Evolutionary conservation across 1,140 invertebrate genomes (phyloP), one percentile per base, ranked within the genome.

Genomic region (Leguminivora glycinivorella): DNA sequence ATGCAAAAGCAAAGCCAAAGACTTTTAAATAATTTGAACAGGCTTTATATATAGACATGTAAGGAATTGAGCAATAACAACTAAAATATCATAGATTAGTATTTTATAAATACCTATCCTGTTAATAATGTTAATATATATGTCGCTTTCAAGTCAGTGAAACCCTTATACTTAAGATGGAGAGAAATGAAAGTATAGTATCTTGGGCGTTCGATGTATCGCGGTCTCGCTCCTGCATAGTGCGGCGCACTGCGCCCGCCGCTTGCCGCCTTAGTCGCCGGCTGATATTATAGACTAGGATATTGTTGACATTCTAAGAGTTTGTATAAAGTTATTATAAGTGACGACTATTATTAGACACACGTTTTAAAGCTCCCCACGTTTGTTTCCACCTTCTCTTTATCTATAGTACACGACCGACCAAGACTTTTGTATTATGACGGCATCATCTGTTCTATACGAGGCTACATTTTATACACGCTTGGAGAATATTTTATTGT

Each of bases 391-490:
- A 74, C 68, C 68, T 75, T 75, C 66, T 38, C 79, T 78, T 71
- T 52, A 52, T 74, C 70, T 72, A 68, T 67, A 77, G 40, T 43
- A n/a, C 75, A 75, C 74, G 74, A 79, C 76, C 75, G 84, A 87
- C 83, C 85, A 84, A 85, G 68, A 81, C 81, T 85, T 84, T 84
- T 78, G 79, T 85, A 82, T 75, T 68, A 72, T 70, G 71, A 73
- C 75, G 72, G 71, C 38, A 43, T 69, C 72, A 56, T 73, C 71
- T 72, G 29, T 10, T 63, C 58, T 34, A 29, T 63, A 29, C 58
- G 25, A 31, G 58, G 25, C 58, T 63, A 69, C 52, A 73, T 69
- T 47, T 72, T 72, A 67, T 70, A 77, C 74, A 72, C 71, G 70
- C 72, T 74, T 56, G 47, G 56, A 72, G 56, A 68, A 68, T 68